Conservation (phyloP, 2,888 invertebrate genomes). For the Altica lythri region DNA sequence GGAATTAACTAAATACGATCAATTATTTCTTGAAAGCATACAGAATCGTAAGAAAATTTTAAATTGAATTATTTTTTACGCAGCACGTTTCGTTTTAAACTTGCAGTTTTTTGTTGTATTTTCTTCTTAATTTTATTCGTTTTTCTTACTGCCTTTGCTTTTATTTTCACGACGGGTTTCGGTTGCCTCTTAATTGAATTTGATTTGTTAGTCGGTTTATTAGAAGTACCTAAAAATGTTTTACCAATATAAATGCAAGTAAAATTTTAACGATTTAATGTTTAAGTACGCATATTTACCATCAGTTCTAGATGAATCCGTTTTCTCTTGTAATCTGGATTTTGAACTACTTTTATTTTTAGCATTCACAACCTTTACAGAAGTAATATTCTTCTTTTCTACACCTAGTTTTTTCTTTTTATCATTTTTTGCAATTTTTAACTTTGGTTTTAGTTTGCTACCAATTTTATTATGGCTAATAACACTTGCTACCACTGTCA, state of each 20-base stretch:
- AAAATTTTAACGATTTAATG: too few relatives aligned
- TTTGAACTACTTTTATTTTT: conserved; percentile 11
- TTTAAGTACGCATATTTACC: too few relatives aligned
- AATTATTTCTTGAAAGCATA: background rate
- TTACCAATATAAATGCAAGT: too few relatives aligned
- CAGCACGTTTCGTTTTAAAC: conserved; percentile 32
- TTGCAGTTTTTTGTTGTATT: conserved; percentile 40
- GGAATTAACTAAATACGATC: background rate
- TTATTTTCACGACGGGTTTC: too few relatives aligned
- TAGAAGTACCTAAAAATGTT: too few relatives aligned
- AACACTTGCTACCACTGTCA: background rate
- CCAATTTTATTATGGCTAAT: conserved; percentile 2
- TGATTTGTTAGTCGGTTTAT: too few relatives aligned
- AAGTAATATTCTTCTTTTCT: too few relatives aligned
- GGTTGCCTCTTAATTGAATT: too few relatives aligned
- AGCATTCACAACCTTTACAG: conserved; percentile 3
- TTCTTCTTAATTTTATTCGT: too few relatives aligned
- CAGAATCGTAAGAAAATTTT: background rate
- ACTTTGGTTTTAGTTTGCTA: conserved; percentile 14
- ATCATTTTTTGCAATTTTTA: background rate
- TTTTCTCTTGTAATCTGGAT: too few relatives aligned
- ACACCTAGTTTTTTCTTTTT: background rate
- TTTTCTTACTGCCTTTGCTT: too few relatives aligned
- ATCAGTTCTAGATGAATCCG: too few relatives aligned
- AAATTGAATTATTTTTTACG: conserved; percentile 26